Conservation (phyloP, 2,113 vertebrate species). For the Merops nubicus region DNA sequence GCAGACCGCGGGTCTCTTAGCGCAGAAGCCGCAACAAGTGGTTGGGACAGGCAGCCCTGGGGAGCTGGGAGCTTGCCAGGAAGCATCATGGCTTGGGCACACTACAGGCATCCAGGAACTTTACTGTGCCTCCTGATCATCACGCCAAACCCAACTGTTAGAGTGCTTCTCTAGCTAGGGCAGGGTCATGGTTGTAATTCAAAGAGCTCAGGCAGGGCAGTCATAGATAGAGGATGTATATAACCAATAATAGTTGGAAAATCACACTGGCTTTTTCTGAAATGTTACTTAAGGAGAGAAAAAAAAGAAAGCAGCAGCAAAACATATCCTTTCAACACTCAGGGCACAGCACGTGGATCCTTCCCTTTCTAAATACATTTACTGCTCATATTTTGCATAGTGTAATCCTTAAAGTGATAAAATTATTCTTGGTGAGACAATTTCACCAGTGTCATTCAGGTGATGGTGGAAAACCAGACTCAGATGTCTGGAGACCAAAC, state of each 20-base stretch:
- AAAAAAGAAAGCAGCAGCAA: background rate
- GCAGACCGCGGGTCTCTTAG: background rate
- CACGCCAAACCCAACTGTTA: background rate
- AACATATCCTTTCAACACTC: background rate
- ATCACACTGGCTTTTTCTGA: background rate
- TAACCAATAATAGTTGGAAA: background rate
- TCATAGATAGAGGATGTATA: background rate
- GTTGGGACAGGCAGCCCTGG: background rate
- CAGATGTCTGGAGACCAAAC: background rate
- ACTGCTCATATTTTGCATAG: background rate
- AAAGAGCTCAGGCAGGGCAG: background rate
- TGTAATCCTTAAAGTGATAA: background rate
- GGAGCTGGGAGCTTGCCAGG: background rate
- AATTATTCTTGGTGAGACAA: background rate
- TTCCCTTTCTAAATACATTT: background rate
- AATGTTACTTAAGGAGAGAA: background rate
- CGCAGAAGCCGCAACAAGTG: fast-evolving
- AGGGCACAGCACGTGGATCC: background rate
- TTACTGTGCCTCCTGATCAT: background rate
- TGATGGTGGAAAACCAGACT: background rate
- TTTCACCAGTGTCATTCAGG: background rate
- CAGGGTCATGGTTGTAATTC: background rate
- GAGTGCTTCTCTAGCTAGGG: background rate
- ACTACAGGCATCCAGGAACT: background rate
- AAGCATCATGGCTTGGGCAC: background rate